A percentile compares a stretch with the other conserved stretches of the same genome.
Evolutionary conservation across 2,888 invertebrate genomes (phyloP).

Genomic region (Siphonodentalium dalli): DNA sequence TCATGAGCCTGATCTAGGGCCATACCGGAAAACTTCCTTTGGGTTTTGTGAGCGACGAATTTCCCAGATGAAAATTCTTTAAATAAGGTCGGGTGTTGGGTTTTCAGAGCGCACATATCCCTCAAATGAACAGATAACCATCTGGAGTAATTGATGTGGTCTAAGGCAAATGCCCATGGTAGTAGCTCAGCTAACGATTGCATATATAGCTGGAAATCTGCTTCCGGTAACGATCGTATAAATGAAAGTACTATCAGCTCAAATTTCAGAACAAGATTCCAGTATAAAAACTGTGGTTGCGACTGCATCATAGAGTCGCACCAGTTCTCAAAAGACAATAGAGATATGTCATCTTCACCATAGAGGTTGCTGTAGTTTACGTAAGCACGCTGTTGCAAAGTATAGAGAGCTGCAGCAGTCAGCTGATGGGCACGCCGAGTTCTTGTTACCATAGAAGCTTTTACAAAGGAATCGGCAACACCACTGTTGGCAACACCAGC

Average conservation of each 20-base stretch:
- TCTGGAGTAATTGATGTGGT: slow-evolving; percentile 22
- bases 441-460: slow-evolving; percentile 8
- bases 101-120: slow-evolving; percentile 6
- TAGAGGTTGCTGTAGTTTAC: too few species aligned
- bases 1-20: slow-evolving; percentile 30
- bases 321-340: slow-evolving; percentile 9
- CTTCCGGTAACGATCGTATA: slow-evolving; percentile 10
- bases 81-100: background rate
- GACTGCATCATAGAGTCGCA: background rate
- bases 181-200: slow-evolving; percentile 9
- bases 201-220: slow-evolving; percentile 7
- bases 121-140: slow-evolving; percentile 22
- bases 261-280: slow-evolving; percentile 10
- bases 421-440: slow-evolving; percentile 22
- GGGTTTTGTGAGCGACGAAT: slow-evolving; percentile 4
- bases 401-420: slow-evolving; percentile 1
- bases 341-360: too few species aligned
- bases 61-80: background rate
- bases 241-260: slow-evolving; percentile 13
- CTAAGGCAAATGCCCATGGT: slow-evolving; percentile 23
- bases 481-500: slow-evolving; percentile 5
- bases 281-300: slow-evolving; percentile 16
- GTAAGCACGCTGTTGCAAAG: slow-evolving; percentile 2
- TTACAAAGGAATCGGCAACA: slow-evolving; percentile 13
- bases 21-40: background rate